Evolutionary conservation across 2,888 invertebrate species (phyloP), one percentile per base, ranked within the genome.

Genomic region (Myopa tessellatipennis): DNA sequence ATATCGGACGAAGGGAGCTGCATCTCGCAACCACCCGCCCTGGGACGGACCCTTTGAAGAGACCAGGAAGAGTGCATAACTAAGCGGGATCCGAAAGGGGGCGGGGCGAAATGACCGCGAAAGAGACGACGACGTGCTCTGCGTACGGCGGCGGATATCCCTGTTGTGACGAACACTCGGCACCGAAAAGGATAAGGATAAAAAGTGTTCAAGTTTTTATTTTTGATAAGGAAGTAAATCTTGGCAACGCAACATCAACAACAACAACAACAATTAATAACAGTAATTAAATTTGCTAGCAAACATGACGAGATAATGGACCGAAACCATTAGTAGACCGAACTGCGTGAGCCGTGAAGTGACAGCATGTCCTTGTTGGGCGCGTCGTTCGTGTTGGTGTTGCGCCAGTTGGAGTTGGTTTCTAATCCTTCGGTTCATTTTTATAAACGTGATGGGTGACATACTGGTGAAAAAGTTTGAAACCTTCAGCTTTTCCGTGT

Each of bases 231-330:
- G 34, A 34, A 65, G 34, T 38, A 38, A 34, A 4, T 36, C 34
- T 65, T 36, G 14, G 38, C 38, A 36, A 34, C 65, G 34, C 65
- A 65, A 36, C 65, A 38, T 7, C 61, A 61, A 38, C 65, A 38
- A 18, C 58, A 58, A 58, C 58, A 58, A 58, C 58, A 61, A 77
- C 52, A 72, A 74, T 87, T 87, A 88, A 87, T 86, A 87, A 87
- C 84, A 88, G 87, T 87, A 87, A 87, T 87, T 87, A 88, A 88
- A 87, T 87, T 87, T 87, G 82, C 85, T 85, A 87, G 84, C 86
- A 88, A 87, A 87, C 87, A 88, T 87, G 87, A 87, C 87, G 87
- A 88, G 88, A 88, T 87, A 87, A 87, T 87, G 87, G 88, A 87
- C 87, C 84, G 83, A 83, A 84, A 85, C 87, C 88, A 87, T 88